Evolutionary conservation across 1,140 invertebrate species (phyloP), one percentile per base, ranked within the genome.

Genomic region (Lepidurus arcticus): DNA sequence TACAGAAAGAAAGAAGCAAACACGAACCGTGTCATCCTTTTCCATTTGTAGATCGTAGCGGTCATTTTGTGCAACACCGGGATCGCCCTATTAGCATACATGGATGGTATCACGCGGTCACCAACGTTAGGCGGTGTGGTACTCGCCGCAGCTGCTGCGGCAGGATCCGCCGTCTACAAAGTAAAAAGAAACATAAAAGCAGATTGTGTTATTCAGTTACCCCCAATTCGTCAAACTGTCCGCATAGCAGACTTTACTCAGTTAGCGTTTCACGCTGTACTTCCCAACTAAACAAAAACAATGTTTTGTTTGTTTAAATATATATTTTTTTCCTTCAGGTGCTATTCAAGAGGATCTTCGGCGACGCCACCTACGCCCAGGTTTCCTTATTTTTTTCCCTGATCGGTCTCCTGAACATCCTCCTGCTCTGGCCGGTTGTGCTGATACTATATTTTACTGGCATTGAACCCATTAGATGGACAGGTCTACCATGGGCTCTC

Each of bases 11-110:
- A 26, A 16, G n/a, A n/a, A 16, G 4, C 13, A 16, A 16, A 16
- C 34, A 34, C 74, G 42, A 10, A 8, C 42, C 21, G n/a, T 76
- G n/a, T n/a, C 26, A 45, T n/a, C 0, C 0, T 3, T 65, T 16
- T 8, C 53, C 11, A 26, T 47, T 77, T 82, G 5, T 80, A 98
- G 95, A 97, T 98, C 84, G 93, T 97, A 80, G 95, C 95, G 81
- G 94, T 97, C 80, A 97, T 98, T 83, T 86, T 97, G 76, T 96
- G 94, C 84, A 95, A 96, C 85, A 97, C 95, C 44, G 95, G 95
- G 24, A 95, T 97, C 75, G 95, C 95, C 5, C 87, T 98, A 34
- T 87, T 97, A 79, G 95, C 95, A 9, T 98, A 98, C 82, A 97
- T 97, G 94, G 95, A 97, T 83, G 95, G 95, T 43, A 95, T 96